A percentile compares a stretch with the other conserved stretches of the same genome.
Evolutionary conservation across 2,888 invertebrate species (phyloP).

Genomic region (Sinopyrophorus schimmeli): DNA sequence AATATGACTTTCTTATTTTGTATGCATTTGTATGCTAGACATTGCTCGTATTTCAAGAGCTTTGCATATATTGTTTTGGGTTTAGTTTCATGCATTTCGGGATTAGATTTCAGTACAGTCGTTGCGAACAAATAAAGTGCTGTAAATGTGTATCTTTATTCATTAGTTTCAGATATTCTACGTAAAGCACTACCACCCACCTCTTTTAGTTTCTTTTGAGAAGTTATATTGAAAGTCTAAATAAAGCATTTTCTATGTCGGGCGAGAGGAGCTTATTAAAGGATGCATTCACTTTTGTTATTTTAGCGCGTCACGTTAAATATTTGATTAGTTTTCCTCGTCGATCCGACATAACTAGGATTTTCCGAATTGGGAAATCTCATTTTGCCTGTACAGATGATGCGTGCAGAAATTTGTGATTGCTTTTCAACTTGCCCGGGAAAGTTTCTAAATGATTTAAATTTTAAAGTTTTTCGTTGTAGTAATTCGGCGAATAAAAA

Average conservation of each 20-base stretch:
- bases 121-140: conserved; percentile 8
- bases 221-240: too few relatives aligned
- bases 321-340: neutral
- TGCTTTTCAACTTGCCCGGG: neutral
- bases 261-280: too few relatives aligned
- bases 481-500: too few relatives aligned
- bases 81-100: conserved; percentile 26
- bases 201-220: too few relatives aligned
- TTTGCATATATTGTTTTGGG: conserved; percentile 26
- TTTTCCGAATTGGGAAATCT: conserved; percentile 2
- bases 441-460: conserved; percentile 2
- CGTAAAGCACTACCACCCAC: too few relatives aligned
- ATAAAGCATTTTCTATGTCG: too few relatives aligned
- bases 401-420: conserved; percentile 3
- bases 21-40: conserved; percentile 18
- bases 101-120: conserved; percentile 21
- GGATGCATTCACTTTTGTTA: too few relatives aligned
- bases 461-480: conserved; percentile 1
- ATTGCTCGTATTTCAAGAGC: conserved; percentile 20
- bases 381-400: conserved; percentile 2
- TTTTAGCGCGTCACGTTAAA: too few relatives aligned
- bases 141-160: conserved; percentile 24
- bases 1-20: conserved; percentile 12
- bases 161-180: conserved; percentile 15
- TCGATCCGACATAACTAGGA: neutral